Base-by-base conservation (phyloP, 1,140 invertebrate genomes). In the Wasmannia auropunctata region DNA sequence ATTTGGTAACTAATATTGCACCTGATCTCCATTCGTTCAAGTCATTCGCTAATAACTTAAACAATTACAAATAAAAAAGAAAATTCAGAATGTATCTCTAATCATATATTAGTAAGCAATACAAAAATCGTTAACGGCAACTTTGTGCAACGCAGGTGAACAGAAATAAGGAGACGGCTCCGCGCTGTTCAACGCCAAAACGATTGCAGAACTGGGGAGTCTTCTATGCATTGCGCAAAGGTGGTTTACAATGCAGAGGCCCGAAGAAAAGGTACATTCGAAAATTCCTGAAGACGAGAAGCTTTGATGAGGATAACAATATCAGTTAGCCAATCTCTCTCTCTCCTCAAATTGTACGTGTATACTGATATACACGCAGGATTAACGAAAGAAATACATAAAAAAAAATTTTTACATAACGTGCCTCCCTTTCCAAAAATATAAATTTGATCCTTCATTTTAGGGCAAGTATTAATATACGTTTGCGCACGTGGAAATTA, bases 181-280 rank as follows among this genome's bases (percentile, higher is more conserved):
- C 97, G 19, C 95, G 96, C 89, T 97, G 97, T 91, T 91, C 92
- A 11, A 95, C 95, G n/a, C 96, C 96, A 3, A 91, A 93, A 60
- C 96, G 96, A 88, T 96, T 95, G 69, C 93, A 95, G 86, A 96
- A 96, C 81, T 96, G 96, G 94, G 96, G 95, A 87, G 95, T 97
- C 1, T 97, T 97, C 91, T 94, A 96, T 81, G 96, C 96, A 10
- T 91, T 96, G 8, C 92, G 95, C 14, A 96, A 96, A 92, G 95
- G 94, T 56, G 93, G 93, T 88, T 90, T 94, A 28, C 90, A 93
- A 49, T 94, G 94, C 60, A 94, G 94, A 70, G 85, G 72, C 43
- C 86, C 88, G 2, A 94, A 90, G 56, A 90, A 90, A 76, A 91
- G 79, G 80, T 70, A 91, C 34, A 74, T 67, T 0, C 88, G 84